Evolutionary conservation across 64 coral and sea anemone genomes (phyloP).

Genomic region (Dendronephthya gigantea): DNA sequence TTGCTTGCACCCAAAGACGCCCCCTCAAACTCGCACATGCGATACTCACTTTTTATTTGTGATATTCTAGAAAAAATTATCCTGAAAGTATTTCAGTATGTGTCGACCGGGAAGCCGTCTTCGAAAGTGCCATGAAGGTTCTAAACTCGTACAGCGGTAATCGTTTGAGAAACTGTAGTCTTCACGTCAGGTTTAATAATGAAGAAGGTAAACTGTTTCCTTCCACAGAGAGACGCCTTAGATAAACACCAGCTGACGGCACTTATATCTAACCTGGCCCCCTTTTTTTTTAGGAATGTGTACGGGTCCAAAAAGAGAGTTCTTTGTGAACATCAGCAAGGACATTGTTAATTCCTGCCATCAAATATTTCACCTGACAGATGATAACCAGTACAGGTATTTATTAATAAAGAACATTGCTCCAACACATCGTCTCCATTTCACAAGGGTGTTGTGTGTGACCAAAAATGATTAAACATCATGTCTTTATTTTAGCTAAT

Average conservation of each 20-base stretch:
- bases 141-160: conserved; percentile 27
- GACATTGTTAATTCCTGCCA: conserved; percentile 55
- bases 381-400: conserved; percentile 88
- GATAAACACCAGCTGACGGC: no score
- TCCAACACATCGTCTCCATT: no score
- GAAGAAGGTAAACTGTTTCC: conserved; percentile 92
- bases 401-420: no score
- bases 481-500: no score
- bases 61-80: not conserved
- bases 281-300: conserved; percentile 50
- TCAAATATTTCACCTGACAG: conserved; percentile 44
- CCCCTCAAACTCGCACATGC: no score
- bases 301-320: conserved; percentile 84
- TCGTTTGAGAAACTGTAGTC: conserved; percentile 26
- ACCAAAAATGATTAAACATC: no score
- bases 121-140: conserved; percentile 70
- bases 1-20: no score
- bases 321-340: conserved; percentile 78
- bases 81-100: not conserved
- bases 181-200: conserved; percentile 56
- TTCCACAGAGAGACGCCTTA: no score
- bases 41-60: no score
- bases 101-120: conserved; percentile 48
- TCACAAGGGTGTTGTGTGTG: no score
- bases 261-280: not conserved